Evolutionary conservation across 2,888 invertebrate genomes (phyloP), one percentile per base, ranked within the genome.

Genomic region (Cheilosia variabilis): DNA sequence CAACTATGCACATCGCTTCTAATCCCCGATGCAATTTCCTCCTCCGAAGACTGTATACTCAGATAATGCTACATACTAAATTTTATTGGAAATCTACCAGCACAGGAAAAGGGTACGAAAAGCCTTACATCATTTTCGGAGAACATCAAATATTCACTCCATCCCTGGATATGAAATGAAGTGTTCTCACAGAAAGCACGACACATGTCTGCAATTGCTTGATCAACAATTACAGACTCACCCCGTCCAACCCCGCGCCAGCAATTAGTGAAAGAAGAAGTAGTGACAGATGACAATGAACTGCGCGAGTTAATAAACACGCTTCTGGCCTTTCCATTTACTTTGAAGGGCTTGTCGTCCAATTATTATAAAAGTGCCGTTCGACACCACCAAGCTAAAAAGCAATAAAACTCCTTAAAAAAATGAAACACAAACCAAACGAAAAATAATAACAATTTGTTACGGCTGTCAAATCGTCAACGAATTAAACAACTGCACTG

Each of bases 381-480:
- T 58, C 45, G 68, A 73, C 78, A 78, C 57, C 78, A 78, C 57
- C 63, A 69, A 78, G 63, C 62, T 57, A 58, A 69, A 43, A 52
- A 78, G 57, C 73, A 58, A 73, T 68, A 68, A 78, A 43, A 78
- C 55, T 41, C 53, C 57, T 22, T 19, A 37, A 58, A 65, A 62
- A 45, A 27, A 43, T 15, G 68, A 73, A 34, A 9, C 7, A 37
- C 37, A 37, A 37, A 13, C 37, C 10, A 37, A 37, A 37, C 37
- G 37, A 37, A 37, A 37, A 37, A 37, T 77, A 77, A 66, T 72
- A 72, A 78, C 78, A 78, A 73, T 78, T 83, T 83, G 77, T 76
- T 62, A 78, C 34, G 66, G 66, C 69, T 83, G 78, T 83, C 83
- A 83, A 78, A 83, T 83, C 68, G 72, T 73, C 83, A 83, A 77